phyloP scores from a whole-genome alignment of 2,113 vertebrate genomes.

The Oryzias woworae region DNA sequence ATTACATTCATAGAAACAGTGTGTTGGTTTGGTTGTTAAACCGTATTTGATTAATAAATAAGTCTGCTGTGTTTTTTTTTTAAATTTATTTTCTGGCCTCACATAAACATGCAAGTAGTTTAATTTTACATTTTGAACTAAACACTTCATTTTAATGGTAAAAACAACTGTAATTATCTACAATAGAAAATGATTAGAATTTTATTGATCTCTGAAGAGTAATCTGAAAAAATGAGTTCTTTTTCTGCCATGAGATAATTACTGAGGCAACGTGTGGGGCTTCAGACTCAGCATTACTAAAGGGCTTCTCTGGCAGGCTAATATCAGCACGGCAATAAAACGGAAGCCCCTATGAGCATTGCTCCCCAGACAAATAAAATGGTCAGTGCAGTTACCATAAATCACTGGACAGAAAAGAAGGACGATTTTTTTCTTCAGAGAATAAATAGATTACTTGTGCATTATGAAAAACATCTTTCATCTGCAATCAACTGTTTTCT shows the following conservation, averaged over 20 bases:
- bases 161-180: constrained; percentile 1
- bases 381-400: neutral
- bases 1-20: too few relatives aligned
- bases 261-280: neutral
- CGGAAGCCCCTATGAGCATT: neutral
- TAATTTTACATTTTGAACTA: neutral
- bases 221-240: constrained; percentile 6
- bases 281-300: neutral
- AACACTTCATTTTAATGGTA: neutral
- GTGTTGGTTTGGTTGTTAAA: too few relatives aligned
- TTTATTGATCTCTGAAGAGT: constrained; percentile 15
- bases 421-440: too few relatives aligned
- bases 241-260: constrained; percentile 16
- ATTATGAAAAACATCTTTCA: too few relatives aligned
- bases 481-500: constrained; percentile 11
- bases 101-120: too few relatives aligned
- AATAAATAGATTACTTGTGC: too few relatives aligned
- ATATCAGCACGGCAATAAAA: constrained; percentile 8
- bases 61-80: too few relatives aligned
- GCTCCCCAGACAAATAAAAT: constrained; percentile 1
- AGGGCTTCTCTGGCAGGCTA: constrained; percentile 8
- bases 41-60: too few relatives aligned
- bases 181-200: neutral
- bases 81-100: too few relatives aligned
- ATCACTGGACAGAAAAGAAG: neutral